These are phyloP conservation scores for Phortica magna DNA, from an alignment of 2,888 invertebrate genomes.

Conservation along the genomic window DNA sequence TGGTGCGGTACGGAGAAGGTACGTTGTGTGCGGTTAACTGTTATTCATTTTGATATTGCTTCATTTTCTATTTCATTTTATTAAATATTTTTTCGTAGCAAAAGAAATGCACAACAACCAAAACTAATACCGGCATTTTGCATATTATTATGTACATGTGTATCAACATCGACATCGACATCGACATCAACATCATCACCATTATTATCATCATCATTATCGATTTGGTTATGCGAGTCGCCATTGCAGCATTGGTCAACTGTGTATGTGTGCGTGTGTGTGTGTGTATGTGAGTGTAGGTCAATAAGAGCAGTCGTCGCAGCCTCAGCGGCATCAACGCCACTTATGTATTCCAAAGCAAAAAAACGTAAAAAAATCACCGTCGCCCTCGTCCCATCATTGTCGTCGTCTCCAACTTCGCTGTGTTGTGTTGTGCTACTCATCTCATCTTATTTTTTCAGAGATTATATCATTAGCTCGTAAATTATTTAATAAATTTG, in stretches of 20 bases:
- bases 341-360: not conserved
- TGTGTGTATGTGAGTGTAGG: not conserved
- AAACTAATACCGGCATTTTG: conserved; percentile 65
- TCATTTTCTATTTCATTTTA: conserved; percentile 41
- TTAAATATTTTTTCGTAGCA: conserved; percentile 22
- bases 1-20: conserved; percentile 32
- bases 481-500: not conserved
- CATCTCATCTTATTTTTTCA: too few relatives aligned
- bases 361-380: not conserved
- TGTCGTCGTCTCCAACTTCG: not conserved
- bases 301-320: not conserved
- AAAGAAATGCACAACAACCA: conserved; percentile 45
- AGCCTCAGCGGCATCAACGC: not conserved
- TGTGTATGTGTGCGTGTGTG: not conserved
- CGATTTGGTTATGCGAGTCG: not conserved
- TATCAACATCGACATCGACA: not conserved
- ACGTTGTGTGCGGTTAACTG: conserved; percentile 1
- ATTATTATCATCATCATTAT: not conserved
- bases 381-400: not conserved
- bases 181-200: not conserved
- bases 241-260: not conserved
- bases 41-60: conserved; percentile 16
- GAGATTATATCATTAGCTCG: conserved; percentile 3
- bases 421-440: not conserved
- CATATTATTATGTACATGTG: conserved; percentile 60